Evolutionary conservation across 1,140 invertebrate species (phyloP).

Genomic region (Microplitis mediator): DNA sequence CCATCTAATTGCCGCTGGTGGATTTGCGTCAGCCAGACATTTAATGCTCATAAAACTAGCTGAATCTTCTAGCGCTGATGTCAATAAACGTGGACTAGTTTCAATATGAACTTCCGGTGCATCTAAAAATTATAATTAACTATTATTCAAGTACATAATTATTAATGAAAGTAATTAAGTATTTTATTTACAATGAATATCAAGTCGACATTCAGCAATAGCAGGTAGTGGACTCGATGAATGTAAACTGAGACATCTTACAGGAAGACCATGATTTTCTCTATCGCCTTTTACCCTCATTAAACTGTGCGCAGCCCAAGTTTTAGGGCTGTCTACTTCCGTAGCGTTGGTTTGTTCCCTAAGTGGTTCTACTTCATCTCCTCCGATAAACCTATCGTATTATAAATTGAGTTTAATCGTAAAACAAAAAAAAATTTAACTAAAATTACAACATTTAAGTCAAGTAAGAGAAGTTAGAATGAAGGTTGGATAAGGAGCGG

Average conservation of each 20-base stretch:
- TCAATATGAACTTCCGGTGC: constrained; percentile 54
- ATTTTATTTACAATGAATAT: constrained; percentile 76
- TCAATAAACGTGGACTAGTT: constrained; percentile 48
- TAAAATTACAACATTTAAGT: background rate
- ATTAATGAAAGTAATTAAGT: background rate
- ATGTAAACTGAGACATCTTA: constrained; percentile 81
- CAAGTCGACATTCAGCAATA: constrained; percentile 72
- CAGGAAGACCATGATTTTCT: constrained; percentile 75
- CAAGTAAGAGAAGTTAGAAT: no score
- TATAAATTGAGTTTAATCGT: constrained; percentile 18
- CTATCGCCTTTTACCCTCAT: constrained; percentile 79
- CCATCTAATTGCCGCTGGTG: constrained; percentile 82
- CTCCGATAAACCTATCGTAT: constrained; percentile 63
- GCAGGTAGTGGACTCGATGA: constrained; percentile 76
- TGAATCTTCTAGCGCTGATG: constrained; percentile 49
- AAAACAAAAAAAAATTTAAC: background rate
- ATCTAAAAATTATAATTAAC: constrained; percentile 44
- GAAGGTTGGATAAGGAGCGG: constrained; percentile 48
- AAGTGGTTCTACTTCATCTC: constrained; percentile 69
- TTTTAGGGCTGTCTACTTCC: constrained; percentile 79
- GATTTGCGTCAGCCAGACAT: constrained; percentile 85
- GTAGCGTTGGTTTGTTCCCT: constrained; percentile 79
- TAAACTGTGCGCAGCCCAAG: constrained; percentile 82
- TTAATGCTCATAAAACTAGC: constrained; percentile 71
- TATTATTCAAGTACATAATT: background rate